Base-by-base conservation (phyloP, 2,888 invertebrate genomes). In the Pristionchus fissidentatus region DNA sequence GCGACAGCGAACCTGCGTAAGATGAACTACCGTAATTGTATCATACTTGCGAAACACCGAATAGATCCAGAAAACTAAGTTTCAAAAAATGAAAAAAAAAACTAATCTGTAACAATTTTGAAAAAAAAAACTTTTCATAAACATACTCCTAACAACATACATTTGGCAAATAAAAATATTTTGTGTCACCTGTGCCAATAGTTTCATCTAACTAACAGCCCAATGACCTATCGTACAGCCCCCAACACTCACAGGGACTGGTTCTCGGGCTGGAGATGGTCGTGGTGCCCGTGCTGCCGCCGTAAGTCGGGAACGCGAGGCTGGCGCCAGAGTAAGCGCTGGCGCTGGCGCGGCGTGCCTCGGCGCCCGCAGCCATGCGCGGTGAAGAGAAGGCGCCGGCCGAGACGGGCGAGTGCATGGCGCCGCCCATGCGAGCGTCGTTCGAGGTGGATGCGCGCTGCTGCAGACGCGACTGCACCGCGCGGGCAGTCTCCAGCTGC, bases 381-480 rank as follows among this genome's bases (percentile, higher is more conserved):
- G 75, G 13, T 19, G 43, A 35, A 5, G 46, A 43, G 46, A n/a
- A 26, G 49, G 32, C 75, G 49, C 43, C 43, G n/a, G 19, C 35
- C 32, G 38, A 15, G 10, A n/a, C 22, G 7, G 46, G 8, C 22
- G 49, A 46, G 35, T 32, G 10, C 38, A 41, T 70, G 77, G 19
- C 46, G 49, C 26, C 38, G 43, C 80, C 46, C 73, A 7, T 8
- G n/a, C 73, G 73, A 38, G 22, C 41, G 5, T 73, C 73, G 15
- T 38, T 15, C 29, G 79, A 79, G n/a, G 79, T 79, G n/a, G 79
- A 55, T 3, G 79, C 57, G 26, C 57, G 79, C 35, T 79, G 60
- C n/a, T n/a, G 70, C 49, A 77, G 75, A 49, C 75, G 75, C 49
- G 49, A 15, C 70, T 70, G 70, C 70, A 70, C n/a, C 41, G 38